Evolutionary conservation across 2,797 vertebrate genomes (phyloP).

Genomic region (Psittacula echo): DNA sequence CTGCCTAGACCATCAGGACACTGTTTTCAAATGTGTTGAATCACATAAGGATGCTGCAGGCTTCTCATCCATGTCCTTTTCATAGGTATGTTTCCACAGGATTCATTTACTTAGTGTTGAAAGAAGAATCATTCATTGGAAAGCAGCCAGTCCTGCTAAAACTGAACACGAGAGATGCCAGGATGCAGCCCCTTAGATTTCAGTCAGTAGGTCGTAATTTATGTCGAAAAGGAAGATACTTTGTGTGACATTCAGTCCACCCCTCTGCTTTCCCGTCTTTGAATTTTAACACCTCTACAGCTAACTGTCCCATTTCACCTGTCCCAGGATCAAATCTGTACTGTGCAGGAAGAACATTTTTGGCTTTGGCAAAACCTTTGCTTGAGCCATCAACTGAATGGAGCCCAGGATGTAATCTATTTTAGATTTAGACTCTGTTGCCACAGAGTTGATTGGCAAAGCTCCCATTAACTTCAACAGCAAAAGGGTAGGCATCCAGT

Average conservation of each 20-base stretch:
- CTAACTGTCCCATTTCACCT: neutral
- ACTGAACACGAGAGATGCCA: neutral
- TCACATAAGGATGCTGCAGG: neutral
- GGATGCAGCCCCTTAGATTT: neutral
- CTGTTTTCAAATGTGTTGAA: neutral
- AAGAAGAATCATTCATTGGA: neutral
- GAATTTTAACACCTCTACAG: neutral
- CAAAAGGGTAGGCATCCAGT: constrained; percentile 44
- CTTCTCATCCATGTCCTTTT: neutral
- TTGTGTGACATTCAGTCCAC: neutral
- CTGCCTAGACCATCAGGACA: neutral
- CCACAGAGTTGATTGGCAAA: constrained; percentile 58
- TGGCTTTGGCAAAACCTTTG: constrained; percentile 9
- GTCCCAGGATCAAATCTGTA: neutral
- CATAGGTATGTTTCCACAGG: neutral
- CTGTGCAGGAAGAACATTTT: neutral
- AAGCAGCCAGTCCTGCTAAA: constrained; percentile 7
- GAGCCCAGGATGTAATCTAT: constrained; percentile 15
- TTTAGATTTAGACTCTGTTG: constrained; percentile 56
- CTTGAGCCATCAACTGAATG: neutral
- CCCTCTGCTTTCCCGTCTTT: neutral
- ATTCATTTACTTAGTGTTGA: neutral
- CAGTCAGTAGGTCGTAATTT: neutral
- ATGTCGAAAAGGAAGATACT: neutral
- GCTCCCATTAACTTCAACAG: constrained; percentile 47